A percentile compares a stretch with the other conserved stretches of the same genome.
These are phyloP conservation scores for Limnodromus scolopaceus DNA, from an alignment of 2,797 vertebrate species.

Conservation along the genomic window DNA sequence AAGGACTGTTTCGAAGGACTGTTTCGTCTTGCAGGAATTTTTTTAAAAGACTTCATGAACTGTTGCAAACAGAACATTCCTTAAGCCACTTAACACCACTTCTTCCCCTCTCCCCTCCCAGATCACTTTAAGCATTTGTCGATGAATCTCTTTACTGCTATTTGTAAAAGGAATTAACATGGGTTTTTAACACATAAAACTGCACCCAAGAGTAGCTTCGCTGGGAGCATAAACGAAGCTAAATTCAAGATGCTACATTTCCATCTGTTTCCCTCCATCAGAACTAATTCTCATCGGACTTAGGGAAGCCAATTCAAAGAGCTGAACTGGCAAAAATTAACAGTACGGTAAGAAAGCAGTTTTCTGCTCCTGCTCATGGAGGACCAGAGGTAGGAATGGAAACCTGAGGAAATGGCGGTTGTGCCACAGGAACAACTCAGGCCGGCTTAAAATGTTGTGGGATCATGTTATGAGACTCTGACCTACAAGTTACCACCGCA, in stretches of 20 bases:
- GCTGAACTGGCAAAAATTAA: not conserved
- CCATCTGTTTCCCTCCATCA: not conserved
- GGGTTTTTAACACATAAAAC: not conserved
- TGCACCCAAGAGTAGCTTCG: not conserved
- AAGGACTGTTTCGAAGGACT: not conserved
- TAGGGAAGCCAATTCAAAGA: not conserved
- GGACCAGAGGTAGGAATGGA: not conserved
- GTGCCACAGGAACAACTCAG: not conserved
- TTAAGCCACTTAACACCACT: not conserved
- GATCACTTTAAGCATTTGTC: not conserved
- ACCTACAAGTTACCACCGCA: not conserved
- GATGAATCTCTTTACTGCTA: not conserved
- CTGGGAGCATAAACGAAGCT: not conserved
- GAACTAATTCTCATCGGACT: not conserved
- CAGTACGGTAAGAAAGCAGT: not conserved
- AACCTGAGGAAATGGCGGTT: accelerated
- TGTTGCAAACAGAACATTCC: not conserved
- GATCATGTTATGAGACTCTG: accelerated
- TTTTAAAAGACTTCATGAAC: not conserved
- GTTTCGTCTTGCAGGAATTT: not conserved
- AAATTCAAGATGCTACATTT: not conserved
- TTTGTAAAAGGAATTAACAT: not conserved
- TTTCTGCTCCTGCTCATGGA: not conserved
- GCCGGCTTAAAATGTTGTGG: not conserved
- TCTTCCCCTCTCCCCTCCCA: not conserved